These are phyloP conservation scores for Caenorhabditis sp. DNA, from an alignment of 2,888 invertebrate genomes.

Conservation along the genomic window DNA sequence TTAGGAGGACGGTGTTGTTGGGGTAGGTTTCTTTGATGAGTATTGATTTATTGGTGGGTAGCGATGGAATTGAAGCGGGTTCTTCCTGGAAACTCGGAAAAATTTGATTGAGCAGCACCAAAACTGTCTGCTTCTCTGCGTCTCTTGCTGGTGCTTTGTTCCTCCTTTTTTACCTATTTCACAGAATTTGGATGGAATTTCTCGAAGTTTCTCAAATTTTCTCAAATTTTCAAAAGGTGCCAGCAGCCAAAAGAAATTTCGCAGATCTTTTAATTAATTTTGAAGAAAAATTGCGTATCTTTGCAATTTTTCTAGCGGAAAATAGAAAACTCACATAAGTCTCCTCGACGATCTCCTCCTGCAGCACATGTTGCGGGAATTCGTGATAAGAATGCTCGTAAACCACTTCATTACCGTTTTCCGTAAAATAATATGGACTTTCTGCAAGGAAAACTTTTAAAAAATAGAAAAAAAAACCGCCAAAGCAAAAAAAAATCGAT, in stretches of 20 bases:
- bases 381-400: slow-evolving; percentile 25
- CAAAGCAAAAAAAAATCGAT: background rate
- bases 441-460: slow-evolving; percentile 7
- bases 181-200: no score
- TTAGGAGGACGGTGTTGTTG: slow-evolving; percentile 35
- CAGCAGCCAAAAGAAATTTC: no score
- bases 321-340: slow-evolving; percentile 23
- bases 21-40: slow-evolving; percentile 31
- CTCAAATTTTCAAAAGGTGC: no score
- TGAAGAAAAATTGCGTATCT: background rate
- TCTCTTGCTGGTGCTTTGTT: no score
- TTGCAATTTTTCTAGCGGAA: slow-evolving; percentile 1
- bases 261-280: no score
- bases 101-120: background rate
- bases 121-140: no score
- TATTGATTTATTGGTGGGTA: slow-evolving; percentile 11
- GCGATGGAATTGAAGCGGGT: background rate
- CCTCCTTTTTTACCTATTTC: no score
- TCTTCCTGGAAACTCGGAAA: slow-evolving; percentile 11
- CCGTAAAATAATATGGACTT: slow-evolving; percentile 29
- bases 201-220: no score
- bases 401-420: slow-evolving; percentile 23
- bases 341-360: slow-evolving; percentile 48
- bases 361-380: slow-evolving; percentile 42
- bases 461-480: background rate